phyloP scores from a whole-genome alignment of 37 sponge, comb jelly and placozoan genomes.

The Theonella swinhoei region DNA sequence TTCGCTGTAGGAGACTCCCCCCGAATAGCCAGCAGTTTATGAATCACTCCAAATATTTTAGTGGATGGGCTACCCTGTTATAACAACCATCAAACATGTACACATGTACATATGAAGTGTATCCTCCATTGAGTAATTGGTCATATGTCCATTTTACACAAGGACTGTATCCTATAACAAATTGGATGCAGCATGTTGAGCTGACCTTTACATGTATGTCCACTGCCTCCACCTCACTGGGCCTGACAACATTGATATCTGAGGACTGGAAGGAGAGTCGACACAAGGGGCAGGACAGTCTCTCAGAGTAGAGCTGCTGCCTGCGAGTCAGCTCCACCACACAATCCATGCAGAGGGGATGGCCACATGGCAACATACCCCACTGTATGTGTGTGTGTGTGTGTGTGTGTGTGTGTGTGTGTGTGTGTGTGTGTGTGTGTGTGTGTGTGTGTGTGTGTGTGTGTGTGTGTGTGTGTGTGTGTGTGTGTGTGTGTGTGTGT shows the following conservation, averaged over 20 bases:
- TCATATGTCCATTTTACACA: not conserved
- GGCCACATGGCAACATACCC: conserved; percentile 82
- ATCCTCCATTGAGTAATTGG: not conserved
- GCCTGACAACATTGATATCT: conserved; percentile 44
- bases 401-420: not conserved
- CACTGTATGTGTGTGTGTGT: conserved; percentile 71
- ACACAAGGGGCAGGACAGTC: conserved; percentile 65
- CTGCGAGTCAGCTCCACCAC: not conserved
- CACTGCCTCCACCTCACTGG: not conserved
- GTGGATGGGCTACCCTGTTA: conserved; percentile 77
- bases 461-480: too few relatives aligned
- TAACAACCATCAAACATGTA: not conserved
- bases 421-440: not conserved
- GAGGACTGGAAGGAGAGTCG: conserved; percentile 24
- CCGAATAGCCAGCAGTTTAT: conserved; percentile 35
- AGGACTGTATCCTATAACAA: too few relatives aligned
- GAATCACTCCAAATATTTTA: conserved; percentile 63
- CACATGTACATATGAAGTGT: not conserved
- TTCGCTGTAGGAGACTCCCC: conserved; percentile 55
- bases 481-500: too few relatives aligned
- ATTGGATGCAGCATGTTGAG: too few relatives aligned
- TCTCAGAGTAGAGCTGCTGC: not conserved
- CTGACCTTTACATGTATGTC: too few relatives aligned
- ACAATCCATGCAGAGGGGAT: conserved; percentile 72
- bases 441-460: not conserved